Percentiles rank a stretch among this genome's conserved stretches.
phyloP scores from a whole-genome alignment of 2,888 invertebrate genomes.

The Cinara cedri region DNA sequence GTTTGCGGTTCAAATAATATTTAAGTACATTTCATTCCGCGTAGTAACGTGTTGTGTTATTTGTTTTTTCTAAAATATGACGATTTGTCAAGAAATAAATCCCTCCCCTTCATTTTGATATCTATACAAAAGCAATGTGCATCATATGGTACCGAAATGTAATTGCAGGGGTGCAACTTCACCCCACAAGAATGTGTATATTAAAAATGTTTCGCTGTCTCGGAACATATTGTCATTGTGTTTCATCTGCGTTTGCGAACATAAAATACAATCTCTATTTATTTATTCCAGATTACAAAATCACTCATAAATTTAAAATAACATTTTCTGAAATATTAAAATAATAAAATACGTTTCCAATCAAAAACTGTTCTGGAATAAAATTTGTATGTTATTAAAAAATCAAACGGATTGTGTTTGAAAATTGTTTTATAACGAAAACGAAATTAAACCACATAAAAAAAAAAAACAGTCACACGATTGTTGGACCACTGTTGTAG shows the following conservation, averaged over 20 bases:
- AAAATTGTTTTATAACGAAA: too few relatives aligned
- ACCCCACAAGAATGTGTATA: slow-evolving; percentile 45
- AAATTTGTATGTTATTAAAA: too few relatives aligned
- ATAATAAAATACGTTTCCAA: too few relatives aligned
- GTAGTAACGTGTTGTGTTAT: neutral
- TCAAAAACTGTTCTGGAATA: too few relatives aligned
- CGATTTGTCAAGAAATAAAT: slow-evolving; percentile 37
- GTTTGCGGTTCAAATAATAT: too few relatives aligned
- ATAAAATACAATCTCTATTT: slow-evolving; percentile 29
- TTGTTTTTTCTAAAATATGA: slow-evolving; percentile 27
- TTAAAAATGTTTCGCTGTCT: slow-evolving; percentile 48
- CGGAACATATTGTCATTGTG: slow-evolving; percentile 28
- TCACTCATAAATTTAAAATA: too few relatives aligned
- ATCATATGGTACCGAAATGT: slow-evolving; percentile 40
- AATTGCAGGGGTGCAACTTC: slow-evolving; percentile 30
- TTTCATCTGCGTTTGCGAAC: neutral
- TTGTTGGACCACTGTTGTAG: too few relatives aligned
- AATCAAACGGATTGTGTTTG: too few relatives aligned
- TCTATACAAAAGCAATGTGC: slow-evolving; percentile 17
- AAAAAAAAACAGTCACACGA: too few relatives aligned
- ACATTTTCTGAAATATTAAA: too few relatives aligned
- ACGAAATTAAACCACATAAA: too few relatives aligned
- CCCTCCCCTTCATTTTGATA: neutral
- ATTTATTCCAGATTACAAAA: neutral
- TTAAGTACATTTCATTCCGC: neutral